Base-by-base conservation (phyloP, 2,888 invertebrate genomes). In the Drosophila ezoana region DNA sequence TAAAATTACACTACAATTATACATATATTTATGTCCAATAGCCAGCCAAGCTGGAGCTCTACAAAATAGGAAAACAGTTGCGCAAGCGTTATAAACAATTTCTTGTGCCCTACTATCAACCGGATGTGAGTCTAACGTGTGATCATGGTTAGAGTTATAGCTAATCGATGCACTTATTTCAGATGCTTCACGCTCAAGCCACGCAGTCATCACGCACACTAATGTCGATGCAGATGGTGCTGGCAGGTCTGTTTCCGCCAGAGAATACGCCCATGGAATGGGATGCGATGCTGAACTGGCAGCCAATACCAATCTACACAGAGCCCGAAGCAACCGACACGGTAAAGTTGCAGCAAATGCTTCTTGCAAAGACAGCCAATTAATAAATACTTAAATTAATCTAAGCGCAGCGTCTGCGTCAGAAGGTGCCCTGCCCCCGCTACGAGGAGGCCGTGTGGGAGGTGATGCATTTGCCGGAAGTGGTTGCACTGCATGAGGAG, bases 121-220 rank as follows among this genome's bases (percentile, higher is more conserved):
- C 94, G 0, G 93, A 94, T 48, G 92, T 92, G 80, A 79, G 88
- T 75, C 44, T 8, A 41, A 20, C 0, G 14, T 11, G 1, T 4
- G n/a, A 14, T 37, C 6, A 1, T 16, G 10, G n/a, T 13, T 1
- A 10, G 0, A 28, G 41, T 0, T 18, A 8, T 14, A 2, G 10
- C 14, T 62, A 14, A 62, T 63, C 20, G 10, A 35, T 38, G 1
- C 14, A 41, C 16, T 11, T 20, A 41, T 48, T 43, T 1, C 57
- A 91, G 89, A 90, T 94, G 86, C 93, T 95, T 57, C 93, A 94
- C 85, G 94, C 96, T 0, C 94, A 95, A 89, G 94, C 95, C 32
- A 96, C 96, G 0, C 95, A 95, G 65, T 94, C 95, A 0, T 95
- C 96, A 79, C 93, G 97, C 23, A 95, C 96, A 0, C 93, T 96